phyloP scores from a whole-genome alignment of 2,797 vertebrate genomes.

The Spatula versicolor region DNA sequence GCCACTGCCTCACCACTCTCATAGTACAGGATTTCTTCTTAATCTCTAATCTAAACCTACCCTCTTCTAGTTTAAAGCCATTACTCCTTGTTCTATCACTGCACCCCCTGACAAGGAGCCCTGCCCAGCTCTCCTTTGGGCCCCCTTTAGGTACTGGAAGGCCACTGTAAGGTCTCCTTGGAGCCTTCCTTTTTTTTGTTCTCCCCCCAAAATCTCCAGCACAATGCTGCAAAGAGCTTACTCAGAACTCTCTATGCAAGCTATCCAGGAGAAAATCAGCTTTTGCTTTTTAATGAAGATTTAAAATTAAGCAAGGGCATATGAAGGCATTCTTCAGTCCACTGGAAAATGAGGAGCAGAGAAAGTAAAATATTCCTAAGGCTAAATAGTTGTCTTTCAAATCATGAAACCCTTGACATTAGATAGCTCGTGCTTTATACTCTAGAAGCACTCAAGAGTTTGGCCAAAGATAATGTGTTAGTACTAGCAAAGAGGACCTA shows the following conservation, averaged over 20 bases:
- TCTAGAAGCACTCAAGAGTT: not conserved
- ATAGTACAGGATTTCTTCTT: too few relatives aligned
- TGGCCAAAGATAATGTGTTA: not conserved
- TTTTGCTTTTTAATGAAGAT: not conserved
- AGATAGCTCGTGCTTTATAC: not conserved
- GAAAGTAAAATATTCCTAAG: not conserved
- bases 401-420: not conserved
- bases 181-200: too few relatives aligned
- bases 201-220: not conserved
- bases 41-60: too few relatives aligned
- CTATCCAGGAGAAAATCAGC: not conserved
- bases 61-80: too few relatives aligned
- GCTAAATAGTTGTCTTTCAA: not conserved
- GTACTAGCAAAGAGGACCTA: not conserved
- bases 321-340: not conserved
- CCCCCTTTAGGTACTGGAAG: too few relatives aligned
- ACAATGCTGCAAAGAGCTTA: not conserved
- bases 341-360: not conserved
- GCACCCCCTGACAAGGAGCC: too few relatives aligned
- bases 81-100: too few relatives aligned
- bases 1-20: too few relatives aligned
- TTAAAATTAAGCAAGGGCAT: not conserved
- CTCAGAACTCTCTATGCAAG: not conserved
- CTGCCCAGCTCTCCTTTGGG: too few relatives aligned
- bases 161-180: too few relatives aligned